phyloP scores from a whole-genome alignment of 2,113 vertebrate species.

The Spermophilus dauricus region DNA sequence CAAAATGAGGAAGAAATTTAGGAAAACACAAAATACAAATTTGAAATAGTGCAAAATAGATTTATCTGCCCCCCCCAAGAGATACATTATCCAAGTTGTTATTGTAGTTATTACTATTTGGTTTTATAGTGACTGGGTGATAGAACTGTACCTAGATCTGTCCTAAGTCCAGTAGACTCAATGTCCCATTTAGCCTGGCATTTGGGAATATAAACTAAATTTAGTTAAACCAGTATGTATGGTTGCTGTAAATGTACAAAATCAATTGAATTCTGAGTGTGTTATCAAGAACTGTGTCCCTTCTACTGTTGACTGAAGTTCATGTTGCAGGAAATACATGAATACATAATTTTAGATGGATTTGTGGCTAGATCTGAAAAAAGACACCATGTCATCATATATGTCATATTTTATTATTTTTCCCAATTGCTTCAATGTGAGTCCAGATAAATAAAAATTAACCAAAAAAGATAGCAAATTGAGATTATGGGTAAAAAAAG shows the following conservation, averaged over 20 bases:
- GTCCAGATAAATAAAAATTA: not conserved
- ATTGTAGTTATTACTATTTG: not conserved
- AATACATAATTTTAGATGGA: not conserved
- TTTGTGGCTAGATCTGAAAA: not conserved
- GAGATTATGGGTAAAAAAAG: not conserved
- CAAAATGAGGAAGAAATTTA: not conserved
- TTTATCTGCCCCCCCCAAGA: not conserved
- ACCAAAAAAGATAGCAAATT: not conserved
- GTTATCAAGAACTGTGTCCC: not conserved
- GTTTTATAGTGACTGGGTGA: not conserved
- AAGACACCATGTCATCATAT: not conserved
- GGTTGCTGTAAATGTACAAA: not conserved
- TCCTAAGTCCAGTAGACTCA: not conserved
- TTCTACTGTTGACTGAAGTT: constrained; percentile 23
- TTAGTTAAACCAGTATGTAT: not conserved
- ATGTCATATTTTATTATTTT: constrained; percentile 14
- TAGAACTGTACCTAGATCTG: not conserved
- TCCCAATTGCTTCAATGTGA: not conserved
- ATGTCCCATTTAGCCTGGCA: not conserved
- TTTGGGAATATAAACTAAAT: not conserved
- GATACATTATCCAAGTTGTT: not conserved
- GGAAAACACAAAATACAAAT: not conserved
- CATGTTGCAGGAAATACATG: not conserved
- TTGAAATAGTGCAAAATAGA: not conserved
- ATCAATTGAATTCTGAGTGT: not conserved